Base-by-base conservation (phyloP, 2,888 invertebrate genomes). In the Pammene aurita region DNA sequence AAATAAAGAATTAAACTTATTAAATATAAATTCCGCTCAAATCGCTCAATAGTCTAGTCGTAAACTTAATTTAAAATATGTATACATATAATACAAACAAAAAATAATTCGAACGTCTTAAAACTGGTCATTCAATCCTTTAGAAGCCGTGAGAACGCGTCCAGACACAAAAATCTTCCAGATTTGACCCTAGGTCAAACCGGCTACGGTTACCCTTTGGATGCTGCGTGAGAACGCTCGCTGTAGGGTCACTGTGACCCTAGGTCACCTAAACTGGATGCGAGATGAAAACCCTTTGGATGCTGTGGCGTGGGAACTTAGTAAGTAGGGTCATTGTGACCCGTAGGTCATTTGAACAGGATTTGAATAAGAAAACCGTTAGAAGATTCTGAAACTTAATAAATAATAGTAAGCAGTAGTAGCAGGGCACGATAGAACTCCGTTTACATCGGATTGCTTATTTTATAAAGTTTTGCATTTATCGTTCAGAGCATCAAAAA, bases 281-380 rank as follows among this genome's bases (percentile, higher is more conserved):
- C 34, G 52, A 42, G 64, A 64, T 44, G 52, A 41, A 48, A 61
- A 48, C 50, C n/a, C 26, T 55, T 18, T 16, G 52, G 64, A 68
- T 61, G 58, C 48, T 60, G 65, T 16, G 57, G 44, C 46, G 61
- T 68, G 64, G 48, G 63, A 65, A 65, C 48, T 26, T 26, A 16
- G 50, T 38, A 14, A 38, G 50, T 38, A 14, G 64, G 69, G 69
- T 61, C 54, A 48, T 13, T 41, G 9, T 65, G 69, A 65, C 64
- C 65, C 65, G 18, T 41, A 60, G 69, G 69, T 69, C 69, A 60
- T 11, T 18, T 48, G 11, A 57, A 64, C 63, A 41, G 55, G 42
- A 57, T 66, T 56, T 26, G 26, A 26, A 56, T 34, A 44, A 38
- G 6, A 16, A 52, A 46, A 64, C 55, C 35, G 65, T 64, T 64